Evolutionary conservation across 1,140 invertebrate species (phyloP), one percentile per base, ranked within the genome.

Genomic region (Tetraneura akinire): DNA sequence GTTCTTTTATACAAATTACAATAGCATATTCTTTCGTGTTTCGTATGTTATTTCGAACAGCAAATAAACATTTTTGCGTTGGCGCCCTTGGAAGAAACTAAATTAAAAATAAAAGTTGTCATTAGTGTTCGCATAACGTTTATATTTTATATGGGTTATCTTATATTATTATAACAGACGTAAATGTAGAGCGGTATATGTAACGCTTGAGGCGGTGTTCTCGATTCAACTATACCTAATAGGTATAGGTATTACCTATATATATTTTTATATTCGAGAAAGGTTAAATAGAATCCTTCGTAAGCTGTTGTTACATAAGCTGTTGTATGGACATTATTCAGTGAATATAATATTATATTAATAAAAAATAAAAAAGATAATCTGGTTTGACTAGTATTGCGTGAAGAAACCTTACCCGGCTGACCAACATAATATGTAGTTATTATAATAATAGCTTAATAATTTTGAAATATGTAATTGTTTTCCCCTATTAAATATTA

Each of bases 21-120:
- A 62, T 37, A 37, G 3, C 8, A 37, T 37, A 18, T 62, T 78
- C 21, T 37, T 8, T n/a, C n/a, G n/a, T n/a, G n/a, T n/a, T 51
- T n/a, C 45, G 49, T 47, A 11, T 23, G 53, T 78, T 78, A 60
- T 78, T 55, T 57, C 37, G 29, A 47, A 37, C 37, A 18, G 13
- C 57, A 4, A 32, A 76, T n/a, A 51, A 42, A 57, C 71, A 76
- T 78, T 78, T 70, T 57, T 62, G 74, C 74, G 74, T 78, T 60
- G 53, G 53, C 37, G 74, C 32, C 74, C 74, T 78, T 78, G 74
- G 53, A n/a, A 60, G 53, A 32, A 70, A 71, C 9, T 57, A 45
- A 45, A 73, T 32, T 53, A 68, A 71, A 71, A 76, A 55, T 53
- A 76, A 78, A 78, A 78, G 74, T 78, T 45, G 53, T 78, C 71